These are phyloP conservation scores for Trochalopteron elliotii DNA, from an alignment of 2,113 vertebrate genomes.

Conservation along the genomic window DNA sequence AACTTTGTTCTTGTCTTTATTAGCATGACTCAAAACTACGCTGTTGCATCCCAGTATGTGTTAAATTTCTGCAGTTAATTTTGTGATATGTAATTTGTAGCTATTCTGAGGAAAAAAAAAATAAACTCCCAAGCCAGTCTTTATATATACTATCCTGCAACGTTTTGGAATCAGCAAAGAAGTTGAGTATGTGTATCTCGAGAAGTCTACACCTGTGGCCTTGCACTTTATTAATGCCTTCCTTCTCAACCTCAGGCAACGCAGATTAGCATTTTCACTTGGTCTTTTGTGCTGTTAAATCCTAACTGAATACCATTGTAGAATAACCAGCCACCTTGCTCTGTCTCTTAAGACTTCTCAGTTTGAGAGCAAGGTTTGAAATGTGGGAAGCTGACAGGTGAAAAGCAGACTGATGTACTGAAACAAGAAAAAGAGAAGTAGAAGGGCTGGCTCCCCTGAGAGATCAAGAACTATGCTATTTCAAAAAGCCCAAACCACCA, in stretches of 20 bases:
- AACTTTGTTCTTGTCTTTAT: not conserved
- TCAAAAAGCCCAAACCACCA: not conserved
- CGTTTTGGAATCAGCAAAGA: not conserved
- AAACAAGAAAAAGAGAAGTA: constrained; percentile 7
- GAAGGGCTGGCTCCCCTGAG: not conserved
- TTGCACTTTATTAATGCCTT: not conserved
- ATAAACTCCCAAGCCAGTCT: too few relatives aligned
- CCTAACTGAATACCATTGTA: not conserved
- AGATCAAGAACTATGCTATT: not conserved
- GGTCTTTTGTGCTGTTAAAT: not conserved
- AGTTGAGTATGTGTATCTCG: not conserved
- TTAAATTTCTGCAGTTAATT: not conserved
- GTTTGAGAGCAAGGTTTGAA: not conserved
- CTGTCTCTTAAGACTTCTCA: not conserved
- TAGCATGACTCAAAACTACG: not conserved
- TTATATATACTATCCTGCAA: not conserved
- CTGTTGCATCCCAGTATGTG: not conserved
- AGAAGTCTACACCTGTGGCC: not conserved
- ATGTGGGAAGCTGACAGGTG: not conserved
- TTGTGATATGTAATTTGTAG: not conserved
- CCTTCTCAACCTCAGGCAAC: not conserved
- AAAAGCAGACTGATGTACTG: not conserved
- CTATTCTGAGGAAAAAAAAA: not conserved
- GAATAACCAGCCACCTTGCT: not conserved
- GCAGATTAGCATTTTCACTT: not conserved